A percentile compares a stretch with the other conserved stretches of the same genome.
phyloP scores from a whole-genome alignment of 2,888 invertebrate species.

The Bombylius major region DNA sequence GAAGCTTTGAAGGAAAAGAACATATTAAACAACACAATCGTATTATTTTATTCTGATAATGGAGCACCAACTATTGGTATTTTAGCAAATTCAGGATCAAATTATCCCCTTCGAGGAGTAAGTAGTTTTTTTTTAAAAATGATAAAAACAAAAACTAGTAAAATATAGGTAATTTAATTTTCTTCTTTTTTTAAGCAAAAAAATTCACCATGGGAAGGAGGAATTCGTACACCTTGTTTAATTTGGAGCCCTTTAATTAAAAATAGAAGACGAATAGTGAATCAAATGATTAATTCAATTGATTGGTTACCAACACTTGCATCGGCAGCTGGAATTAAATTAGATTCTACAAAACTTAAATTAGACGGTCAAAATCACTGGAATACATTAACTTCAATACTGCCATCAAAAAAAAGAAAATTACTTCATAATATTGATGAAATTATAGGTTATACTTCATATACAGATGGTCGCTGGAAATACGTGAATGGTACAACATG shows the following conservation, averaged over 20 bases:
- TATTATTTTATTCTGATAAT: conserved; percentile 81
- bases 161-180: too few relatives aligned
- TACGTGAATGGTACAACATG: conserved; percentile 29
- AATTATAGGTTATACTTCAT: conserved; percentile 30
- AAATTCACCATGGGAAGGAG: conserved; percentile 75
- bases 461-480: conserved; percentile 24
- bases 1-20: conserved; percentile 48
- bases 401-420: conserved; percentile 13
- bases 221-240: conserved; percentile 59
- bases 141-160: too few relatives aligned
- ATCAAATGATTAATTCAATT: conserved; percentile 59
- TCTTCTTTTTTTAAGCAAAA: conserved; percentile 47
- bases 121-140: too few relatives aligned
- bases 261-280: conserved; percentile 42
- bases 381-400: conserved; percentile 44
- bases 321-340: conserved; percentile 24
- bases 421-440: conserved; percentile 57
- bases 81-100: conserved; percentile 60
- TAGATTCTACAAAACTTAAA: conserved; percentile 23
- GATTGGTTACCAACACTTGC: conserved; percentile 73
- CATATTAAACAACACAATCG: conserved; percentile 67
- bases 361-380: conserved; percentile 61
- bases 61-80: conserved; percentile 66
- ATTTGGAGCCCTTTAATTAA: conserved; percentile 55
- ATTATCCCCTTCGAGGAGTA: conserved; percentile 69